phyloP scores from a whole-genome alignment of 2,888 invertebrate species.

The Ferdinandea cuprea region DNA sequence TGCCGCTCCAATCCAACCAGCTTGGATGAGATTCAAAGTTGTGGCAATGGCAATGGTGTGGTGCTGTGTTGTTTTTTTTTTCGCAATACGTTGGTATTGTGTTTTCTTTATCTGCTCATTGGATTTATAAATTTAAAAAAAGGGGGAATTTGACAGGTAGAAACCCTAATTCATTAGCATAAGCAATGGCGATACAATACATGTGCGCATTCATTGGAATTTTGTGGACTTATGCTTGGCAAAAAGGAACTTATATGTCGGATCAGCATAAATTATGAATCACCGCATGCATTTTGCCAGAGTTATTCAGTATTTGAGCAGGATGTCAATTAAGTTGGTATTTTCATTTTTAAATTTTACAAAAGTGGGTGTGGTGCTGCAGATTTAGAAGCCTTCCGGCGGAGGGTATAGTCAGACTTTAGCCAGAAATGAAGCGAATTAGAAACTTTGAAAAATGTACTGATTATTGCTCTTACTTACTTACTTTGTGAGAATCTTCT shows the following conservation, averaged over 20 bases:
- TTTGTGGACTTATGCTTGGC: background rate
- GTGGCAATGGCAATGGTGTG: background rate
- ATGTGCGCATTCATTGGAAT: background rate
- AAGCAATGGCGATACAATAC: background rate
- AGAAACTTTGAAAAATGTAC: no score
- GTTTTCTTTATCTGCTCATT: background rate
- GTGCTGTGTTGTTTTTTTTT: no score
- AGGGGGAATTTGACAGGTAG: background rate
- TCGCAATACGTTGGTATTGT: background rate
- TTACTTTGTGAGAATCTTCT: no score
- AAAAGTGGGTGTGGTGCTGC: background rate
- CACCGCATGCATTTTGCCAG: conserved; percentile 1
- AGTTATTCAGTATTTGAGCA: conserved; percentile 10
- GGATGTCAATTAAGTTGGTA: background rate
- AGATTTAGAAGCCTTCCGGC: no score
- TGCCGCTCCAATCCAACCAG: no score
- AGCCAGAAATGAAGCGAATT: no score
- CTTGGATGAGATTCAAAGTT: background rate
- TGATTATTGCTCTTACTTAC: no score
- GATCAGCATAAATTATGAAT: conserved; percentile 37
- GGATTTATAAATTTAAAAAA: background rate
- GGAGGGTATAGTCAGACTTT: no score
- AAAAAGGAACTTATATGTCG: background rate
- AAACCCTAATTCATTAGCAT: conserved; percentile 5
- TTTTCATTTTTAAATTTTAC: background rate